Base-by-base conservation (phyloP, 2,113 vertebrate species). In the Junco hyemalis region DNA sequence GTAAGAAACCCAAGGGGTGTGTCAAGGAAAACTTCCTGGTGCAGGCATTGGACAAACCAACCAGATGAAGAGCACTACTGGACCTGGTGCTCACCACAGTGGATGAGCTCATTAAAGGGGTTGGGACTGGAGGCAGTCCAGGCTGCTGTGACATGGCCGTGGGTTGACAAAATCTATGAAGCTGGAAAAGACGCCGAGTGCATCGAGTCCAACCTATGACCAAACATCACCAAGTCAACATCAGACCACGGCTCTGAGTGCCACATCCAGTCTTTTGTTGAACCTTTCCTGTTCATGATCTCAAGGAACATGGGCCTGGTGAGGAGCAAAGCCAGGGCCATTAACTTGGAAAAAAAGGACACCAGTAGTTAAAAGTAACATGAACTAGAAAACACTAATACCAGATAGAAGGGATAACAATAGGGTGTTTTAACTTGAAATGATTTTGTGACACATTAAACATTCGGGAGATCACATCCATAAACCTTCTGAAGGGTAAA, bases 181-280 rank as follows among this genome's bases (percentile, higher is more conserved):
- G 12, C 10, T 77, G 45, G 72, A 69, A 69, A 53, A 77, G 72
- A 53, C 14, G 5, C 18, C 12, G 18, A 77, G 22, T 15, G 24
- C 45, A 28, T 6, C 0, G 0, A 51, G 36, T 14, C 18, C 45
- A 60, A 19, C 22, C 8, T 44, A 10, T 7, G 53, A 60, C 18
- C 2, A 3, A 69, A 23, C 14, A 38, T 3, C 45, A 60, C 26
- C 7, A 6, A 1, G 6, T 26, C 33, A 60, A 50, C 36, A 60
- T 40, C 14, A 44, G 18, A 51, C 36, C 22, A 51, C 0, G 11
- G 25, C 33, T 33, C 28, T 33, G 26, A 69, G 7, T 19, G 18
- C 38, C 45, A 15, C 33, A 44, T 28, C 9, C 36, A 28, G 18
- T 28, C 36, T 69, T 51, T 22, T 9, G 9, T 23, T 28, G 26